Percentiles rank a stretch among this genome's conserved stretches.
These are phyloP conservation scores for Ophiothrix spiculata DNA, from an alignment of 35 echinoderm and acorn worm species.

Conservation along the genomic window DNA sequence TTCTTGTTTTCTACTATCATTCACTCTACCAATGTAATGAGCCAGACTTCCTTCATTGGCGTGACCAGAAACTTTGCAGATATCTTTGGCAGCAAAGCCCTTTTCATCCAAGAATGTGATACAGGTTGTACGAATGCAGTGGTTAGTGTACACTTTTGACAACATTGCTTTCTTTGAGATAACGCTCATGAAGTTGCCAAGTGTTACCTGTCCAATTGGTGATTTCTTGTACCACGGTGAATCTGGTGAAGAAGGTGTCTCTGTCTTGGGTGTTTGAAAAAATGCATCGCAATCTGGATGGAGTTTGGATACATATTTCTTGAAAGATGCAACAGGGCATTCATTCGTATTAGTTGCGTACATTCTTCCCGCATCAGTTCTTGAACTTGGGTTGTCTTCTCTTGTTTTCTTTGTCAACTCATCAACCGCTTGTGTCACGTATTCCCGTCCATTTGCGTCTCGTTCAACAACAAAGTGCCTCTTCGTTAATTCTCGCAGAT, in stretches of 20 bases:
- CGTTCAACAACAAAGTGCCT: not conserved
- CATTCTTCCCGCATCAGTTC: not conserved
- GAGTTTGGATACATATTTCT: not conserved
- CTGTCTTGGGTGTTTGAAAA: not conserved
- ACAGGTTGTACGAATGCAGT: not conserved
- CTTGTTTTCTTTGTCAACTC: not conserved
- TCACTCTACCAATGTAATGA: not conserved
- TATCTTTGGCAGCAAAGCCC: not conserved
- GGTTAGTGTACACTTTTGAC: not conserved
- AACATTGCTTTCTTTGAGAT: not conserved
- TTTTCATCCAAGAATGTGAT: not conserved
- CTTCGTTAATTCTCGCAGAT: not conserved
- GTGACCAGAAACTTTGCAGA: not conserved
- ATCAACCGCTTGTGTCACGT: not conserved
- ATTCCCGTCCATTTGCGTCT: not conserved
- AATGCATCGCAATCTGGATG: not conserved
- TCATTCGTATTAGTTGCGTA: not conserved
- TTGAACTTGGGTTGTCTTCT: not conserved
- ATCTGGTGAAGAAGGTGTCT: not conserved
- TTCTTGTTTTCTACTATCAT: not conserved
- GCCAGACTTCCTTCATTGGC: not conserved
- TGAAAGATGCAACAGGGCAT: constrained; percentile 6
- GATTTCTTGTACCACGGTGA: not conserved
- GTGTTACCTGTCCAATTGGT: not conserved
- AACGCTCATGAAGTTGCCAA: not conserved